Evolutionary conservation across 2,888 invertebrate species (phyloP), one percentile per base, ranked within the genome.

Genomic region (Eremobia ochroleuca): DNA sequence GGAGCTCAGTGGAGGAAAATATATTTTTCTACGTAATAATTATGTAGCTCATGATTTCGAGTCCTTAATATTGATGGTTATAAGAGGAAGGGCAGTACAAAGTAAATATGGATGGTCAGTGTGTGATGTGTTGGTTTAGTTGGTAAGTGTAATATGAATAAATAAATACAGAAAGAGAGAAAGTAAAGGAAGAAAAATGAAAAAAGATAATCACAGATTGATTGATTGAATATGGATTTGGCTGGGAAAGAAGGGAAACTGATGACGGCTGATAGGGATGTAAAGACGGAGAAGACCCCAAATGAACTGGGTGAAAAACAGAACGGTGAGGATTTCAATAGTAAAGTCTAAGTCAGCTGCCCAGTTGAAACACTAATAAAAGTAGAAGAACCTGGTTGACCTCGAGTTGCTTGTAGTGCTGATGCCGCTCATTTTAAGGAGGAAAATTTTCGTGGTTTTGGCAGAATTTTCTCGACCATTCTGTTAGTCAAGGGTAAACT

Each of bases 401-500:
- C 11, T 40, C 0, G 31, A 25, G 18, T 18, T n/a, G 11, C 0
- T n/a, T 34, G 13, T 49, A 49, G 8, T 31, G 25, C 2, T 28
- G 18, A 46, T 46, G 37, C 9, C 28, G 9, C 25, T 34, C 15
- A 13, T 46, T 28, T 46, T 28, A 13, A 73, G 25, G 25, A 79
- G 78, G 73, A 73, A 73, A 34, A 25, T 4, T 25, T 61, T 73
- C 9, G 37, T 37, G 18, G 18, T 28, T 46, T 58, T n/a, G 25
- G 4, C 13, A 55, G 59, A 66, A 69, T 65, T 65, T 75, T 75
- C 79, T 81, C 58, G 65, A 55, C 4, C 5, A 5, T 69, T 80
- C 15, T 66, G 43, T 81, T 2, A 81, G 81, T 81, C 80, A 81
- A 66, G 81, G 49, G 15, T 55, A 9, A 25, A 59, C 21, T 55